phyloP scores from a whole-genome alignment of 2,888 invertebrate species.

The Caenorhabditis panamensis region DNA sequence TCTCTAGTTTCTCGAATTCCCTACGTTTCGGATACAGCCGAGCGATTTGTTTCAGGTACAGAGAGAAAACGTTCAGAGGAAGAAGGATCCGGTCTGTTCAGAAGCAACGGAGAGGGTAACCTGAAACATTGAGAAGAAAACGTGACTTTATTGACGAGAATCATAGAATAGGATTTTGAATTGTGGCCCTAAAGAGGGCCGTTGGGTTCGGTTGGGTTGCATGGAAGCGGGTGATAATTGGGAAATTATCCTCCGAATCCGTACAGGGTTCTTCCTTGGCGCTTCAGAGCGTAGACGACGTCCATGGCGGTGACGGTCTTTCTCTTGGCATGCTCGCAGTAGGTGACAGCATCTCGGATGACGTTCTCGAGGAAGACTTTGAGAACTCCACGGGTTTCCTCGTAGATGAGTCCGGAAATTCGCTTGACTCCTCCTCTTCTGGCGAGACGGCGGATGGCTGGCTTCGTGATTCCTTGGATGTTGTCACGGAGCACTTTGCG shows the following conservation, averaged over 20 bases:
- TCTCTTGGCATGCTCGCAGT: conserved; percentile 91
- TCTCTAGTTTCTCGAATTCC: no score
- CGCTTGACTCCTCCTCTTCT: conserved; percentile 82
- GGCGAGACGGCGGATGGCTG: conserved; percentile 83
- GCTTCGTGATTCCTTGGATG: conserved; percentile 75
- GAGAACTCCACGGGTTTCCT: no score
- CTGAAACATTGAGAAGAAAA: no score
- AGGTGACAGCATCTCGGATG: conserved; percentile 89
- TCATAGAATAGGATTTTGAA: no score
- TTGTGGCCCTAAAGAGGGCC: conserved; percentile 69
- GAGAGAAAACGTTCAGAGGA: no score
- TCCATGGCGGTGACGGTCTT: conserved; percentile 93
- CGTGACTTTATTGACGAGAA: no score
- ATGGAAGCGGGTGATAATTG: no score
- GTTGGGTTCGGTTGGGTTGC: conserved; percentile 65
- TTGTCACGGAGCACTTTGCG: conserved; percentile 74
- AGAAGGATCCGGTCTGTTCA: no score
- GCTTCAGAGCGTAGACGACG: conserved; percentile 86
- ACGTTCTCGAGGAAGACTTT: no score
- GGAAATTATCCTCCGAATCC: conserved; percentile 73
- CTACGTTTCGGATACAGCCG: no score
- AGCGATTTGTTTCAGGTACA: no score
- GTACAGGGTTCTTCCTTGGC: conserved; percentile 79
- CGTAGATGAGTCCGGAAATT: conserved; percentile 75
- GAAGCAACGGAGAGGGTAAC: no score